Conservation (phyloP, 2,797 vertebrate species). For the Rhinogobio ventralis region DNA sequence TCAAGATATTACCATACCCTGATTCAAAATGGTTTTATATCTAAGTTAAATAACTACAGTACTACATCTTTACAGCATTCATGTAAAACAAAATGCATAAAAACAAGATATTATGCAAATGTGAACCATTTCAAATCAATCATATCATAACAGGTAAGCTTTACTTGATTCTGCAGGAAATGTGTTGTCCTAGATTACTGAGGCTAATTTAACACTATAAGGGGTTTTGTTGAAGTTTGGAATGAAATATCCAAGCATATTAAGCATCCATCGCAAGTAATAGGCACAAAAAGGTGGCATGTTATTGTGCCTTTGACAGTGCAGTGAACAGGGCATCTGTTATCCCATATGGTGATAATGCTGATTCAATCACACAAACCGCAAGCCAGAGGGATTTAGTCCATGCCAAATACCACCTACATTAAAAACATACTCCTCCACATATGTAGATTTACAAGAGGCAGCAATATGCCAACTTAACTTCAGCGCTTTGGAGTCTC, state of each 20-base stretch:
- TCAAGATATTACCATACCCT: background rate
- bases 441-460: background rate
- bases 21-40: background rate
- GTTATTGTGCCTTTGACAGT: slow-evolving; percentile 53
- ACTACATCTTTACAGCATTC: background rate
- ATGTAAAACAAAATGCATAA: background rate
- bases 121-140: background rate
- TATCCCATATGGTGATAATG: slow-evolving; percentile 59
- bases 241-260: slow-evolving; percentile 13
- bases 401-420: slow-evolving; percentile 45
- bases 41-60: slow-evolving; percentile 4
- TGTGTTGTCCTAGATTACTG: slow-evolving; percentile 12
- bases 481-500: background rate
- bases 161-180: slow-evolving; percentile 1
- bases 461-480: slow-evolving; percentile 8
- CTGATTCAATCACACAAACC: slow-evolving; percentile 54
- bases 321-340: slow-evolving; percentile 56
- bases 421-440: slow-evolving; percentile 42
- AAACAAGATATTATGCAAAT: background rate
- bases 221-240: slow-evolving; percentile 24
- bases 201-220: slow-evolving; percentile 9
- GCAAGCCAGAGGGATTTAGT: slow-evolving; percentile 41
- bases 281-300: slow-evolving; percentile 11
- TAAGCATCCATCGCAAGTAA: slow-evolving; percentile 17
- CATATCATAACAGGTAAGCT: background rate